Evolutionary conservation across 2,113 vertebrate species (phyloP), one percentile per base, ranked within the genome.

Genomic region (Catagonus wagneri): DNA sequence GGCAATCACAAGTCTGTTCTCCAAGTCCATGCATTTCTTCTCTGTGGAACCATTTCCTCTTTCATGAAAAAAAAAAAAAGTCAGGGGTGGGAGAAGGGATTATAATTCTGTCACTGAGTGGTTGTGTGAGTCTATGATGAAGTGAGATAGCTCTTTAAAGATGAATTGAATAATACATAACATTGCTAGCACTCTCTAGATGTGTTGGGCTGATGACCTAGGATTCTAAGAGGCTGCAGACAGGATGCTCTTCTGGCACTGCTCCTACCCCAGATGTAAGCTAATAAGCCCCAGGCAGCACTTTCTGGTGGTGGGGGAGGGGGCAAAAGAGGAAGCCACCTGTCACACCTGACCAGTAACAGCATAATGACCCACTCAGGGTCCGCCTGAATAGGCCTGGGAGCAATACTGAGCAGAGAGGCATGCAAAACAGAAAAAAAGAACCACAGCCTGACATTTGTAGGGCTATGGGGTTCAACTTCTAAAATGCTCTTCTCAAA

Each of bases 401-500:
- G 25, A 72, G 39, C 17, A 58, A 36, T 19, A 50, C 3, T 19
- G 15, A 56, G 39, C 66, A 91, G 39, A 93, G 86, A 85, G 17
- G 29, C 2, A 4, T 65, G 78, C 81, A 90, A 76, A 92, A 68
- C 20, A 83, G 68, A 23, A 66, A 76, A 63, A 80, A 54, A 76
- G n/a, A 94, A 94, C n/a, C 10, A 16, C 39, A 56, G 29, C 44
- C 85, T 75, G 65, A 58, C 69, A 69, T n/a, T 63, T 34, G 32
- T 23, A 66, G 23, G 50, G 79, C 56, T 36, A 20, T 32, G 76
- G 25, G 10, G 13, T 79, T 95, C 25, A 29, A 36, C 29, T 89
- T n/a, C 39, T 83, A 79, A 93, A 94, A 75, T 50, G 27, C 34
- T 88, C 81, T 96, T 93, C 58, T 72, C 65, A 80, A 69, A 58